These are phyloP conservation scores for Trididemnum miniatum DNA, from an alignment of 23 tunicate species.

Conservation along the genomic window DNA sequence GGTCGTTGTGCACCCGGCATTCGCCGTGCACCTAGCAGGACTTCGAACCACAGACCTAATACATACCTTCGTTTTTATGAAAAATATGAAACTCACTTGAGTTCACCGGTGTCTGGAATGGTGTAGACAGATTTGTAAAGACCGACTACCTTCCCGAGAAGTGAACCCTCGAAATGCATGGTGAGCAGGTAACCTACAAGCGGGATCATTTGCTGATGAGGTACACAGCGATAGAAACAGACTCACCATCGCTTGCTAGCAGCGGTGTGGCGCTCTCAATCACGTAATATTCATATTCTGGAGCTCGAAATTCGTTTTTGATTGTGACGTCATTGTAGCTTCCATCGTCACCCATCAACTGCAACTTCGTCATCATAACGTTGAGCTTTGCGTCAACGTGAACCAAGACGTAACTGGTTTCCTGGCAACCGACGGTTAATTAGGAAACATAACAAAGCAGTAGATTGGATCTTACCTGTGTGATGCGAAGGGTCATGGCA, in stretches of 20 bases:
- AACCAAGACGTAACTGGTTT: conserved; percentile 62
- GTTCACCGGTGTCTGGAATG: conserved; percentile 30
- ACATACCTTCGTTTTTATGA: too few relatives aligned
- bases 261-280: conserved; percentile 27
- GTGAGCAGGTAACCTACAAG: conserved; percentile 42
- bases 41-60: too few relatives aligned
- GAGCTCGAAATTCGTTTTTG: conserved; percentile 52
- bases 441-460: too few relatives aligned
- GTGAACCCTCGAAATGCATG: conserved; percentile 54
- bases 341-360: conserved; percentile 8
- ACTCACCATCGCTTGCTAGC: neutral
- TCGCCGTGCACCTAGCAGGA: too few relatives aligned
- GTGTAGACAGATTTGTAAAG: conserved; percentile 71
- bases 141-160: conserved; percentile 67
- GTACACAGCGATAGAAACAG: too few relatives aligned
- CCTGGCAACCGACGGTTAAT: too few relatives aligned
- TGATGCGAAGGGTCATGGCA: conserved; percentile 49
- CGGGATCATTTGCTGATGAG: too few relatives aligned
- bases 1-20: too few relatives aligned
- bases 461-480: conserved; percentile 35
- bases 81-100: conserved; percentile 30
- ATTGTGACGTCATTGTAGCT: conserved; percentile 17
- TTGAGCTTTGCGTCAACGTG: conserved; percentile 65
- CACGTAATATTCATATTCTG: conserved; percentile 69
- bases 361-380: conserved; percentile 25